Base-by-base conservation (phyloP, 37 sponge, comb jelly and placozoan genomes). In the Petrosia ficiformis region DNA sequence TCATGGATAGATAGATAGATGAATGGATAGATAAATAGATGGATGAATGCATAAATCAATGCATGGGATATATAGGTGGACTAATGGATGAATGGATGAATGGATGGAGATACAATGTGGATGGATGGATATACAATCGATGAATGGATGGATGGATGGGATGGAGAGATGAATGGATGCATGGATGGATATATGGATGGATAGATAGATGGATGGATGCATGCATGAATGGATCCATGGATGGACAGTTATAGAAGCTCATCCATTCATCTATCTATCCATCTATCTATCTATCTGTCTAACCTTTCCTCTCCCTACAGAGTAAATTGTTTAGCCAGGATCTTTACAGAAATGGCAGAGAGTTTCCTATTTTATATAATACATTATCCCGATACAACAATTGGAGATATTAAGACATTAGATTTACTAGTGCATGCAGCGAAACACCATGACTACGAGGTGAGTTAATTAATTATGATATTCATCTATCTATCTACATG, bases 281-380 rank as follows among this genome's bases (percentile, higher is more conserved):
- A 11, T 38, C 71, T 28, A 64, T 64, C 28, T 48, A 10, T 16
- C 54, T 16, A 48, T 16, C 10, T 48, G 54, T 16, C 16, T 19
- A 10, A 48, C 16, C 54, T 48, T 48, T 61, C 25, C 6, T 61
- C 26, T 61, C 5, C n/a, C n/a, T 38, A 11, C 54, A 89, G 88
- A 65, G 87, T 92, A 1, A 37, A 76, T 59, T 73, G 79, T 38
- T 34, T 94, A 66, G 85, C 91, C 39, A 79, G 84, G 25, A 77
- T 94, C 35, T 94, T 94, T 73, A 90, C 91, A 26, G 92, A 90
- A 37, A 39, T 90, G 82, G 91, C 81, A 5, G 91, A 90, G 77
- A 52, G 88, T 42, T 84, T 94, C 60, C 78, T 90, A 30, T 76
- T 78, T 38, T 56, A 84, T 54, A 56, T 66, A 29, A 60, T 87